phyloP scores from a whole-genome alignment of 1,140 invertebrate genomes.

The Agraylea sexmaculata region DNA sequence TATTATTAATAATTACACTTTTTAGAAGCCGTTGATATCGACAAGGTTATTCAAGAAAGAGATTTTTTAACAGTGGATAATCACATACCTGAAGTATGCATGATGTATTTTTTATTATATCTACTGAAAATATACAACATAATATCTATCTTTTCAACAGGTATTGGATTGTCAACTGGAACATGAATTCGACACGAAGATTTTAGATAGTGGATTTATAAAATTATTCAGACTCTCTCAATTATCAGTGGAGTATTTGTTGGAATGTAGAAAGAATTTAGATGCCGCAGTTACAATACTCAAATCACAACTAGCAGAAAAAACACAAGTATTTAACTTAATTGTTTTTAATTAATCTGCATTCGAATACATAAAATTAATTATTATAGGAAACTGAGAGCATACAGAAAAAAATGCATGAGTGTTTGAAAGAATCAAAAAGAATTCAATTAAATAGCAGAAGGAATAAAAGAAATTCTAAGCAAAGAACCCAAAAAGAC shows the following conservation, averaged over 20 bases:
- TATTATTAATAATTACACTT: too few species aligned
- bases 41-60: conserved; percentile 47
- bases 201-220: conserved; percentile 53
- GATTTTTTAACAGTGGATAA: conserved; percentile 51
- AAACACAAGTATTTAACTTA: conserved; percentile 11
- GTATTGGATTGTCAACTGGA: conserved; percentile 48
- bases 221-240: conserved; percentile 56
- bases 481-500: conserved; percentile 28
- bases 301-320: conserved; percentile 19
- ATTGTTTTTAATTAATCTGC: background rate
- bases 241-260: conserved; percentile 54
- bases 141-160: conserved; percentile 25
- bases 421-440: too few species aligned
- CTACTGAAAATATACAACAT: background rate
- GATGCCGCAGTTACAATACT: conserved; percentile 51
- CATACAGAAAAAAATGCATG: conserved; percentile 29
- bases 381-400: conserved; percentile 29
- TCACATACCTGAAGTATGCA: conserved; percentile 46
- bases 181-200: conserved; percentile 47
- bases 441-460: too few species aligned
- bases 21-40: conserved; percentile 50
- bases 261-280: conserved; percentile 56
- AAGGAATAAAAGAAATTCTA: conserved; percentile 33
- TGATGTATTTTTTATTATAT: background rate
- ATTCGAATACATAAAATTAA: conserved; percentile 3